Evolutionary conservation across 2,113 vertebrate genomes (phyloP).

Genomic region (Gymnocephalus cernua): DNA sequence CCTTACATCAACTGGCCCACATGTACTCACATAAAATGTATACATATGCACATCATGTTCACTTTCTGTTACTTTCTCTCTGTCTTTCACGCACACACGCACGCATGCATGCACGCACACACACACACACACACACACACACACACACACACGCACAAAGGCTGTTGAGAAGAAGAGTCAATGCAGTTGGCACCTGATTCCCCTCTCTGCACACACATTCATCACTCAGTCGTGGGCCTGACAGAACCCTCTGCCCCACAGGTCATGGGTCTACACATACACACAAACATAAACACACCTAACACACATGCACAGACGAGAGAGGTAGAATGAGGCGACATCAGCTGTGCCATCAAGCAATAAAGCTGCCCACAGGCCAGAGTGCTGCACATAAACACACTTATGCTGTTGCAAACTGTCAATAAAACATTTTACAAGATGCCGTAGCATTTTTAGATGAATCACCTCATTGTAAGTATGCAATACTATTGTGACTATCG

Average conservation of each 20-base stretch:
- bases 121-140: slow-evolving; percentile 30
- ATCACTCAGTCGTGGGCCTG: slow-evolving; percentile 80
- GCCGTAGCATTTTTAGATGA: not conserved
- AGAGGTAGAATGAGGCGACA: slow-evolving; percentile 21
- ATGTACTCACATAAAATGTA: slow-evolving; percentile 4
- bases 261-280: slow-evolving; percentile 66
- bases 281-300: slow-evolving; percentile 43
- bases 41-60: slow-evolving; percentile 30
- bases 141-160: slow-evolving; percentile 19
- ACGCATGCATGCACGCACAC: slow-evolving; percentile 17
- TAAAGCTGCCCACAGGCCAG: slow-evolving; percentile 40
- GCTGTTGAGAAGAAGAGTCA: slow-evolving; percentile 60
- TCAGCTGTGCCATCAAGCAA: slow-evolving; percentile 19
- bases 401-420: slow-evolving; percentile 24
- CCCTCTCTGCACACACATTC: slow-evolving; percentile 76
- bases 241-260: slow-evolving; percentile 75
- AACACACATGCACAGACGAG: slow-evolving; percentile 45
- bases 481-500: not conserved
- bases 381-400: slow-evolving; percentile 26
- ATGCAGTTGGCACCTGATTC: slow-evolving; percentile 69
- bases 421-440: slow-evolving; percentile 1
- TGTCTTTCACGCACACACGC: slow-evolving; percentile 10
- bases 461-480: not conserved
- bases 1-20: slow-evolving; percentile 22
- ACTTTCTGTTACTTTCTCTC: slow-evolving; percentile 23